Base-by-base conservation (phyloP, 2,797 vertebrate species). In the Diplodus sargus region DNA sequence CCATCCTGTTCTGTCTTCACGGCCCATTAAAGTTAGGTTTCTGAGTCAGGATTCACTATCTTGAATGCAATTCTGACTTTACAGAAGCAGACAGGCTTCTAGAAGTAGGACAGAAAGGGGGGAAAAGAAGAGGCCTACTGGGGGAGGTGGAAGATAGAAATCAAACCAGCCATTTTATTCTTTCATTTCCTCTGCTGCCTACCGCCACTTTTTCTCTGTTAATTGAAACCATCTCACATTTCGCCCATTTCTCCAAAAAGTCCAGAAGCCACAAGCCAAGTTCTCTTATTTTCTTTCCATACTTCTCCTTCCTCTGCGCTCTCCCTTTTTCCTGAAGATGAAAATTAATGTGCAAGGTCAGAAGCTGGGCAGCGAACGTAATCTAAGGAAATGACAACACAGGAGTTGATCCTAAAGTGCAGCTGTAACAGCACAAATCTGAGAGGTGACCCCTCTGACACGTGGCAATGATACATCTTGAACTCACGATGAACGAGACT, bases 91-190 rank as follows among this genome's bases (percentile, higher is more conserved):
- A 1, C 49, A 0, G 39, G 54, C 52, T 70, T 84, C 66, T 43
- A 56, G 83, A 86, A 86, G 68, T 54, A 75, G 59, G 72, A 83
- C 43, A 70, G 18, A 67, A n/a, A 18, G 45, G 64, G 45, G 64
- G 39, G 54, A 15, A 39, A 53, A 25, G 42, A 57, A 23, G 47
- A 60, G n/a, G 49, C 70, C 42, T 39, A 45, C 20, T 15, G 25
- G 59, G 54, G 56, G 62, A 48, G 48, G 53, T 59, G 65, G 72
- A 74, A 76, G 77, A 83, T 79, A 74, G 62, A 89, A 92, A 86
- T 86, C 82, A 90, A 94, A 93, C 83, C 84, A 85, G 83, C 85
- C 83, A 56, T 91, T 92, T 91, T 77, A 92, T 93, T 89, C 75
- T 87, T 90, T 91, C 82, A 93, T 91, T 94, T 93, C 89, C 92